These are phyloP conservation scores for Drosophila varians DNA, from an alignment of 1,140 invertebrate genomes.

Conservation along the genomic window DNA sequence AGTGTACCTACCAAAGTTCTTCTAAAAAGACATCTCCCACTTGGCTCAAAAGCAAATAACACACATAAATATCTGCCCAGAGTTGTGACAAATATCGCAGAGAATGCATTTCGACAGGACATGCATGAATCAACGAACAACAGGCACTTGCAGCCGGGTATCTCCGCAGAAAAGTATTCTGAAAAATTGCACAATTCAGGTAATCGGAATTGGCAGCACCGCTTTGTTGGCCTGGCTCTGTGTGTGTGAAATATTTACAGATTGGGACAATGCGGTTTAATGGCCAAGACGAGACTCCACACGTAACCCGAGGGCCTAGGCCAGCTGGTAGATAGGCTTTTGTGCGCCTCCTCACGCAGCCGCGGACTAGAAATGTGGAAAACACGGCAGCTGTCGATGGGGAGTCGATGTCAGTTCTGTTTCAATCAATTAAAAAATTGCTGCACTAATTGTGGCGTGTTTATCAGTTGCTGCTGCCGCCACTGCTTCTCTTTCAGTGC, in stretches of 20 bases:
- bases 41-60: constrained; percentile 18
- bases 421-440: constrained; percentile 72
- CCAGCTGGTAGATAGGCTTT: constrained; percentile 23
- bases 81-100: constrained; percentile 24
- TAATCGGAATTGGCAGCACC: constrained; percentile 37
- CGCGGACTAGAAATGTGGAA: neutral
- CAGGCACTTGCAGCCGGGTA: constrained; percentile 32
- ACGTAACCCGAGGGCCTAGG: constrained; percentile 17
- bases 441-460: constrained; percentile 63
- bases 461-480: constrained; percentile 24
- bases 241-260: constrained; percentile 29
- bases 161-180: constrained; percentile 35
- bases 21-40: too few species aligned
- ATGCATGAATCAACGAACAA: constrained; percentile 34
- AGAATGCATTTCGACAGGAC: constrained; percentile 21
- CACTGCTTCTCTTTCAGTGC: neutral
- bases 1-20: too few species aligned
- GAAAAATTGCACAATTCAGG: constrained; percentile 34
- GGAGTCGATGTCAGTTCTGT: constrained; percentile 33
- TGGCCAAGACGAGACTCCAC: constrained; percentile 18
- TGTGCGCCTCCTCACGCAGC: constrained; percentile 43
- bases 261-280: constrained; percentile 39
- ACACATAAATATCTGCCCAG: constrained; percentile 22
- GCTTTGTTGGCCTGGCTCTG: constrained; percentile 14
- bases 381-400: constrained; percentile 44